phyloP scores from a whole-genome alignment of 2,888 invertebrate species.

The Minunthozetes semirufus region DNA sequence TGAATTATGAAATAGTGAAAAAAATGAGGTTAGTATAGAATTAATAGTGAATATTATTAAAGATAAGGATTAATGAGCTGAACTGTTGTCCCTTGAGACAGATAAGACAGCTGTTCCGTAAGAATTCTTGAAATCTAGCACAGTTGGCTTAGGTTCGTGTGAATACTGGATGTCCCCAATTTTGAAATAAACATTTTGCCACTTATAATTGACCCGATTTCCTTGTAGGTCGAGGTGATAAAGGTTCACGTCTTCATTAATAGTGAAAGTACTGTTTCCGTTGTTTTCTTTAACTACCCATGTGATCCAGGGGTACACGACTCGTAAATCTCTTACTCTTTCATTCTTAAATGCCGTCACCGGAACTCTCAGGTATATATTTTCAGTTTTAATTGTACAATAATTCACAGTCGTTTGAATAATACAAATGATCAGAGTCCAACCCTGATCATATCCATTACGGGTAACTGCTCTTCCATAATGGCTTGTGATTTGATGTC shows the following conservation, averaged over 20 bases:
- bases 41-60: too few relatives aligned
- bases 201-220: background rate
- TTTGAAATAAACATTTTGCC: background rate
- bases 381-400: background rate
- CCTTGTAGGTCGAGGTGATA: background rate
- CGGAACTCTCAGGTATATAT: background rate
- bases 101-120: background rate
- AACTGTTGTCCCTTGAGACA: background rate
- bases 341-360: background rate
- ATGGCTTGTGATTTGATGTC: background rate
- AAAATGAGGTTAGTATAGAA: too few relatives aligned
- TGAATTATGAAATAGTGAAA: too few relatives aligned
- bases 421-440: background rate
- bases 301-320: background rate
- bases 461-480: background rate
- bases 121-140: background rate
- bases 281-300: background rate
- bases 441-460: background rate
- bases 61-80: background rate
- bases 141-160: background rate
- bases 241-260: background rate
- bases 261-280: background rate
- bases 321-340: background rate
- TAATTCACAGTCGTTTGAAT: background rate
- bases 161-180: background rate